Base-by-base conservation (phyloP, 2,888 invertebrate genomes). In the Conchocele bisecta region DNA sequence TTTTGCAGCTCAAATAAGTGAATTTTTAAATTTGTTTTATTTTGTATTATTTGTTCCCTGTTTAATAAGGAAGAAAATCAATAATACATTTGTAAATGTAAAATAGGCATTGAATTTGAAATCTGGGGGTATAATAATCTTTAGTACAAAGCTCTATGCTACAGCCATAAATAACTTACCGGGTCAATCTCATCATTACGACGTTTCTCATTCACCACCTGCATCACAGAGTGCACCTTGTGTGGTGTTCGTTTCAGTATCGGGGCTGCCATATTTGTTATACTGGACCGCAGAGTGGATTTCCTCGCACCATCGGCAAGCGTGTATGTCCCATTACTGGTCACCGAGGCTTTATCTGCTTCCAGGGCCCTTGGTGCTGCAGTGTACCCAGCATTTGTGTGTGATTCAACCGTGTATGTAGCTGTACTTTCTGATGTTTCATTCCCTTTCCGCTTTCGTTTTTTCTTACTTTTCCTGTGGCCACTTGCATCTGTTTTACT, bases 281-380 rank as follows among this genome's bases (percentile, higher is more conserved):
- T 17, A 63, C 63, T 63, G 6, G 50, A 17, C 3, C 50, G 41
- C 3, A 69, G 37, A 6, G 60, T 63, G 7, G 35, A 61, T 13
- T 54, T 50, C 13, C 57, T 65, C 5, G 61, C 65, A 22, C 61
- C 37, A 11, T 72, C 53, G 9, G 58, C 65, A 3, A 81, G 42
- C 1, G 79, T 80, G 54, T 77, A 83, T n/a, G 83, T 82, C 9
- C 77, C 84, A 37, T 76, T 84, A 63, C 82, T 82, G 37, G 71
- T 76, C n/a, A 82, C 46, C 15, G 83, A 82, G 1, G 60, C 80
- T 31, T 70, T 67, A 24, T 76, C 81, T 7, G 50, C 22, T 3
- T 69, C 66, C 6, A 5, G 28, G 22, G 4, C 17, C 15, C 9
- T 33, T 29, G 68, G 65, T 35, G 39, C 51, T 15, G 17, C 41